Percentiles rank a stretch among this genome's conserved stretches.
Evolutionary conservation across 2,113 vertebrate genomes (phyloP).

Genomic region (Trinectes maculatus): DNA sequence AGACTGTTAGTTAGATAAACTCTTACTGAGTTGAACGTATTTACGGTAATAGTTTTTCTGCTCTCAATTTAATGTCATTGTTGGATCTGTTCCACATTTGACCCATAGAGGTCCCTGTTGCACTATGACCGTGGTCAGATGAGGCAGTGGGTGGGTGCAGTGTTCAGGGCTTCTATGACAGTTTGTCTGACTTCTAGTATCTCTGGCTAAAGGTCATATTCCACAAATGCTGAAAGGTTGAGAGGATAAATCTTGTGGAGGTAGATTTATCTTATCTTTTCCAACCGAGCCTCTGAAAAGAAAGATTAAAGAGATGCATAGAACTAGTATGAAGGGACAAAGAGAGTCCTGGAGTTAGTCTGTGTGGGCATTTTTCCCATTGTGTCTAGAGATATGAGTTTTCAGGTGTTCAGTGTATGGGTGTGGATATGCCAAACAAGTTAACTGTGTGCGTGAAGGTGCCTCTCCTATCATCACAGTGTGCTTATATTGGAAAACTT

Average conservation of each 20-base stretch:
- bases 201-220: conserved; percentile 41
- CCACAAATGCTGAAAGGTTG: conserved; percentile 10
- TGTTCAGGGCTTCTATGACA: neutral
- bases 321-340: neutral
- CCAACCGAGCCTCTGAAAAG: neutral
- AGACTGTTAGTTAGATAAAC: too few relatives aligned
- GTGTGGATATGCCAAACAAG: too few relatives aligned
- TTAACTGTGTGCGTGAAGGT: neutral
- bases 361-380: neutral
- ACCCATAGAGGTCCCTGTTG: conserved; percentile 70
- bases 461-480: neutral
- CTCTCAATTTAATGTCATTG: conserved; percentile 19
- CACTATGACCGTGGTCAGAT: conserved; percentile 7
- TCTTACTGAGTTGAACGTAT: conserved; percentile 51
- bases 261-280: neutral
- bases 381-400: neutral
- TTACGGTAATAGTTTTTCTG: conserved; percentile 34
- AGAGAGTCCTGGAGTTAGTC: neutral
- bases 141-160: neutral
- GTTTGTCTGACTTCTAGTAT: conserved; percentile 20
- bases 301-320: neutral
- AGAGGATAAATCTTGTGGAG: neutral
- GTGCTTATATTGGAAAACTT: neutral
- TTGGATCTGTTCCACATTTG: conserved; percentile 1
- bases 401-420: neutral